Evolutionary conservation across 2,113 vertebrate genomes (phyloP), one percentile per base, ranked within the genome.

Genomic region (Lasiurus cinereus): DNA sequence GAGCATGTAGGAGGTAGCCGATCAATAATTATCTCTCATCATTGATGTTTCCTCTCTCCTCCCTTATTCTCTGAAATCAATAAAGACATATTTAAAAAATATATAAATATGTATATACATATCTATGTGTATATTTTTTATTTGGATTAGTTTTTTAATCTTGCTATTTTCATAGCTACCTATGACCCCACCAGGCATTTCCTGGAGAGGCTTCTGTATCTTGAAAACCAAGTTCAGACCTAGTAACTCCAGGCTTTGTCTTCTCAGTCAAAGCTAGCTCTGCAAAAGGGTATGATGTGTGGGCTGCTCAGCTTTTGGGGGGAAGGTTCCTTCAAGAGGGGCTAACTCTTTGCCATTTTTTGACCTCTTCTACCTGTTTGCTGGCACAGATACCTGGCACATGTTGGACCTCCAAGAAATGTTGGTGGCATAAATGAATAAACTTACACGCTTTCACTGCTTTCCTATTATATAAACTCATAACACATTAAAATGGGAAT

Each of bases 121-220:
- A 56, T 21, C 54, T 59, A 59, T 24, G 5, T 59, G 22, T 16
- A 59, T 59, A 59, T n/a, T 67, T 66, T n/a, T 66, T 15, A 43
- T 78, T n/a, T 59, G 59, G 22, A 66, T 93, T 64, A 29, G 48
- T 69, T 74, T 93, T 86, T 93, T 48, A 83, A 83, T 50, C 83
- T 79, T 43, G n/a, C 16, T 52, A 70, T 78, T 66, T 91, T 82
- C 83, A 82, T 82, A 90, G 19, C 22, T 73, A 86, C 19, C 74
- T 78, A 29, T 83, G 29, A 2, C 36, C 18, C 22, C 46, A 70
- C 16, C n/a, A 52, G 31, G 54, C 22, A 36, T 36, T 12, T 12
- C 43, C 83, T 88, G 31, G 52, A 69, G 16, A 54, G 36, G 31
- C 54, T 91, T 88, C 62, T 83, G 0, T 72, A 52, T 83, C 50